phyloP scores from a whole-genome alignment of 2,888 invertebrate genomes.

The Acrobasis consociella region DNA sequence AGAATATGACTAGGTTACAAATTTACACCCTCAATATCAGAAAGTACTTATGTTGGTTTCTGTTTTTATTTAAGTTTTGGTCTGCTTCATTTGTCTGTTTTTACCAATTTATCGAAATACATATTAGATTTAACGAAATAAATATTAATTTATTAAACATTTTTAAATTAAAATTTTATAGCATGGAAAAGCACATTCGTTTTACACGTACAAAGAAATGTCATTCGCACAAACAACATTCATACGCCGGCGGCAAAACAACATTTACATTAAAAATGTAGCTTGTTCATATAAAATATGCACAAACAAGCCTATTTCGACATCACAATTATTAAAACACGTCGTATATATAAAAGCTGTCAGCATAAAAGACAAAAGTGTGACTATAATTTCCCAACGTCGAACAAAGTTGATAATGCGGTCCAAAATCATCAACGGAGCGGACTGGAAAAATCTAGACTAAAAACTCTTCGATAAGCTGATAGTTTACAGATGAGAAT shows the following conservation, averaged over 20 bases:
- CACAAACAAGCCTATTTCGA: slow-evolving; percentile 2
- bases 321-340: slow-evolving; percentile 34
- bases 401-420: slow-evolving; percentile 25
- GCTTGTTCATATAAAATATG: slow-evolving; percentile 11
- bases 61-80: no score
- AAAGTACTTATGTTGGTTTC: no score
- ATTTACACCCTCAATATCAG: no score
- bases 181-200: no score
- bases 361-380: slow-evolving; percentile 41
- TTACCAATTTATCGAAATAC: no score
- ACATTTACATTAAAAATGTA: not conserved
- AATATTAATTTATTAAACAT: no score
- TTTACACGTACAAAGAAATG: not conserved
- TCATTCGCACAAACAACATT: not conserved
- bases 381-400: slow-evolving; percentile 46
- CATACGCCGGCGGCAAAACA: not conserved
- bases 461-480: no score
- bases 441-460: not conserved
- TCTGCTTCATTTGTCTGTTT: no score
- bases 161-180: no score
- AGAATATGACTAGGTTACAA: no score
- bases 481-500: no score
- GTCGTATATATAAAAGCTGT: slow-evolving; percentile 44
- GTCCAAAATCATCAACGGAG: slow-evolving; percentile 22
- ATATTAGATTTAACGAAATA: no score